phyloP scores from a whole-genome alignment of 2,888 invertebrate species.

The Cantharis rustica region DNA sequence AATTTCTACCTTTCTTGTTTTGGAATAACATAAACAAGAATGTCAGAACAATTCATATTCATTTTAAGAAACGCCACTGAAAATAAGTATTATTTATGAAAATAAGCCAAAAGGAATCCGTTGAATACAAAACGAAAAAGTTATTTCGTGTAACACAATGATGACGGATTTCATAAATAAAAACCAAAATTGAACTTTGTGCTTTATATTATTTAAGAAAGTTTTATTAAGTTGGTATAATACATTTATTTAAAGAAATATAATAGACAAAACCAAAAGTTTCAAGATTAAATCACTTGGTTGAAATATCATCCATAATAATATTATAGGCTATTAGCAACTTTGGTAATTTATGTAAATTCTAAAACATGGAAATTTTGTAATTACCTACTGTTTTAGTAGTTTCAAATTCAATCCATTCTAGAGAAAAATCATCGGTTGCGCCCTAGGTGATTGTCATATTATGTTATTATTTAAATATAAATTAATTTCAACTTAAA shows the following conservation, averaged over 20 bases:
- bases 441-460: not conserved
- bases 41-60: not conserved
- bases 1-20: too few species aligned
- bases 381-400: not conserved
- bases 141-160: not conserved
- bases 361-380: not conserved
- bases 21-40: not conserved
- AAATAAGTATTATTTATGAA: not conserved
- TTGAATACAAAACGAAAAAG: not conserved
- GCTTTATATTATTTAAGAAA: not conserved
- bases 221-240: not conserved
- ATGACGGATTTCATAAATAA: not conserved
- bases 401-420: not conserved
- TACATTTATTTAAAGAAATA: not conserved
- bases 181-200: not conserved
- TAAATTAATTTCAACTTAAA: not conserved
- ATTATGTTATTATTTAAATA: not conserved
- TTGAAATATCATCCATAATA: not conserved
- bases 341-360: not conserved
- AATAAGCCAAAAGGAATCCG: not conserved
- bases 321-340: not conserved
- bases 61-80: not conserved
- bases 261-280: not conserved
- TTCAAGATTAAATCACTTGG: not conserved
- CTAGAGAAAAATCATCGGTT: not conserved